Evolutionary conservation across 2,113 vertebrate genomes (phyloP).

Genomic region (Marcusenius ussheri): DNA sequence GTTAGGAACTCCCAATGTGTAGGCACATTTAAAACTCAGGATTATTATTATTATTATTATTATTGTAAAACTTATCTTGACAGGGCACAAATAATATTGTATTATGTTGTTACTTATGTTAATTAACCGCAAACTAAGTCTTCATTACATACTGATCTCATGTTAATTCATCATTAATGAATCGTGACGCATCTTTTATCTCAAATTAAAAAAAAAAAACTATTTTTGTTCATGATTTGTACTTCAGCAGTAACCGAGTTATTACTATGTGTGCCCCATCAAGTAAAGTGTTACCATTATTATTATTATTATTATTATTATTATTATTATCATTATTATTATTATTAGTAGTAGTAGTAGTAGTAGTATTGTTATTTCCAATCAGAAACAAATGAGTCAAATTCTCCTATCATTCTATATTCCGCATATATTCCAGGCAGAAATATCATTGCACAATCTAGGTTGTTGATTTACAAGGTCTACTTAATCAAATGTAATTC

Average conservation of each 20-base stretch:
- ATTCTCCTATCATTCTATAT: not conserved
- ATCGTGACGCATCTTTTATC: not conserved
- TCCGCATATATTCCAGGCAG: not conserved
- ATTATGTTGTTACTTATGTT: not conserved
- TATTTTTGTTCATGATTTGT: not conserved
- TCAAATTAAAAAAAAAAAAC: not conserved
- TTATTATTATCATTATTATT: not conserved
- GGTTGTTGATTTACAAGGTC: not conserved
- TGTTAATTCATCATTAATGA: not conserved
- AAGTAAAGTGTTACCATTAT: not conserved
- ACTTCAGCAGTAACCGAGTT: not conserved
- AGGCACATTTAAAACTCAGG: not conserved
- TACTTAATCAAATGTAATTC: slow-evolving; percentile 16
- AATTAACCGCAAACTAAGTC: not conserved
- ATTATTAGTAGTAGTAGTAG: not conserved
- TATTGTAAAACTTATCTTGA: not conserved
- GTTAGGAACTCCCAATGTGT: not conserved
- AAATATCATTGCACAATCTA: not conserved
- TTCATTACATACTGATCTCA: not conserved
- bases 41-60: not conserved
- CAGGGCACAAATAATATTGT: not conserved
- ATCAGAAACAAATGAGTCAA: not conserved
- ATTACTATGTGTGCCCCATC: not conserved
- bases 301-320: not conserved
- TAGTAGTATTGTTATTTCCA: not conserved